Base-by-base conservation (phyloP, 2,888 invertebrate genomes). In the Nebria brevicollis region DNA sequence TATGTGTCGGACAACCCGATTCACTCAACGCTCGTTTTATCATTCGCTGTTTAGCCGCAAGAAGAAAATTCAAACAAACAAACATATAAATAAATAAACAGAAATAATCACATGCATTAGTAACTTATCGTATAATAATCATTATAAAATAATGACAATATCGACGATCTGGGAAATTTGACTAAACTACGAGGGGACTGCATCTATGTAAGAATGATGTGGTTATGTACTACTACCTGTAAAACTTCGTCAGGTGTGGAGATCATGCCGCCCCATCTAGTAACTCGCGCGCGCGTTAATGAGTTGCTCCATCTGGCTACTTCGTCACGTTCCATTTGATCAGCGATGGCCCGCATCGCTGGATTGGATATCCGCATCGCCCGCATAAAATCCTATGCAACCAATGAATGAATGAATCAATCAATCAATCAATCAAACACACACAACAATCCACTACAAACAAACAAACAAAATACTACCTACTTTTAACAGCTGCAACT, bases 241-340 rank as follows among this genome's bases (percentile, higher is more conserved):
- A 98, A 90, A 77, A 96, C 95, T 89, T 97, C 96, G 88, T 98
- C 98, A 0, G 98, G 98, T 11, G 98, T 98, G 42, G 98, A 98
- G 86, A 98, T 98, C 97, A 98, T 98, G 80, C 98, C 98, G 78
- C 98, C 98, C 98, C 98, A 98, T 82, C 98, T 92, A 0, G 97
- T 97, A 72, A 98, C 98, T 82, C 97, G 91, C 20, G 97, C 97
- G 72, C 96, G 90, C 0, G 96, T 91, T 73, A 97, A 89, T 0
- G 96, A 94, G 85, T 93, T 94, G 72, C 96, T 95, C 97, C 97
- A 97, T 86, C 96, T 92, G 66, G 95, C 92, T 82, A 98, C 96
- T 89, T 98, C 98, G 87, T 97, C 97, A 78, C 96, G 93, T 88
- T 98, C 98, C 95, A 98, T 97, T 87, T 97, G 96, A 87, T 97